A percentile compares a stretch with the other conserved stretches of the same genome.
Evolutionary conservation across 2,797 vertebrate species (phyloP).

Genomic region (Lycodopsis pacificus): DNA sequence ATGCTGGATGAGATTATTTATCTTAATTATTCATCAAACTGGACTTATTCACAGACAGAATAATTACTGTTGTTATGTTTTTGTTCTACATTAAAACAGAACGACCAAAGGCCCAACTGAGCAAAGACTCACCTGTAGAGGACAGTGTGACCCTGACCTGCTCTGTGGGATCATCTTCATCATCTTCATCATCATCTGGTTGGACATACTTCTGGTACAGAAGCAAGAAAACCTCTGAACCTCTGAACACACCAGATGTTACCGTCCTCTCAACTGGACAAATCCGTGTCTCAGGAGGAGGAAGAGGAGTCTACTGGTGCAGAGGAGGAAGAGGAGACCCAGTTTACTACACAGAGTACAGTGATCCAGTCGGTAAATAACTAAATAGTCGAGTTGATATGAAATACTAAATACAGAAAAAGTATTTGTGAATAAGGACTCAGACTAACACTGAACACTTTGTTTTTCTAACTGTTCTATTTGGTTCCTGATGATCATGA

Average conservation of each 20-base stretch:
- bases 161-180: constrained; percentile 8
- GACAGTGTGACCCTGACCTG: constrained; percentile 26
- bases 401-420: background rate
- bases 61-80: background rate
- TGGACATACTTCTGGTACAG: constrained; percentile 46
- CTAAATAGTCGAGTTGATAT: background rate
- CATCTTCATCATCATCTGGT: background rate
- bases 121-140: fast-evolving
- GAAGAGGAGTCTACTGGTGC: background rate
- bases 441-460: background rate
- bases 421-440: background rate
- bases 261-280: fast-evolving
- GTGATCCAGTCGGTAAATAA: background rate
- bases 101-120: background rate
- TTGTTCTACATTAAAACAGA: background rate
- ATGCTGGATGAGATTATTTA: background rate
- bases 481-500: too few relatives aligned
- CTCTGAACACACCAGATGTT: background rate
- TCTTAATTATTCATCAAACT: background rate
- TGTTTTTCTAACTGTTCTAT: background rate
- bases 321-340: background rate
- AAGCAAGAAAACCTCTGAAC: background rate
- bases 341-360: background rate
- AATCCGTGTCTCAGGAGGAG: constrained; percentile 1
- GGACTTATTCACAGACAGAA: background rate